These are phyloP conservation scores for Troides helena DNA, from an alignment of 2,888 invertebrate species.

Conservation along the genomic window DNA sequence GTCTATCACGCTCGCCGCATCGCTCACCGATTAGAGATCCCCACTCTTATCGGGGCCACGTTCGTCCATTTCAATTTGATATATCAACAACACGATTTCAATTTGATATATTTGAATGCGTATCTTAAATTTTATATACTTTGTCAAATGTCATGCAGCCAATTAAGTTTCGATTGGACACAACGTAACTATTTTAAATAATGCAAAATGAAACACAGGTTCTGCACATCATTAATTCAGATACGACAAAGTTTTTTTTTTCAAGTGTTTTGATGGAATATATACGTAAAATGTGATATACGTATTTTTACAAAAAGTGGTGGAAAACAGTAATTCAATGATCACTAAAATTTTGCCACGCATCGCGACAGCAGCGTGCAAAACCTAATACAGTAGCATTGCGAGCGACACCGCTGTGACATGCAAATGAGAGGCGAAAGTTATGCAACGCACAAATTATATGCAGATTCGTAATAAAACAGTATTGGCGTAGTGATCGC, in stretches of 20 bases:
- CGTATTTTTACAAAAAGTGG: no score
- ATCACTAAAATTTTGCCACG: background rate
- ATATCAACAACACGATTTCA: conserved; percentile 1
- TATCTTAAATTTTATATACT: no score
- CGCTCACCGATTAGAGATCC: conserved; percentile 25
- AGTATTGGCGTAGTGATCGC: conserved; percentile 27
- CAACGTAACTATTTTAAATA: background rate
- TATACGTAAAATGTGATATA: no score
- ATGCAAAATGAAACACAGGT: background rate
- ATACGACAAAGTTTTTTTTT: no score
- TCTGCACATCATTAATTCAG: background rate
- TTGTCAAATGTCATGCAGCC: background rate
- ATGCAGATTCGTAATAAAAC: conserved; percentile 31
- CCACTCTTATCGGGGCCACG: conserved; percentile 19
- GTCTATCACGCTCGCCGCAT: conserved; percentile 30
- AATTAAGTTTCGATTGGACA: background rate
- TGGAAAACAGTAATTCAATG: background rate
- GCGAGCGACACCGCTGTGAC: conserved; percentile 14
- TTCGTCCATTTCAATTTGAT: conserved; percentile 7
- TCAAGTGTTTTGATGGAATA: no score
- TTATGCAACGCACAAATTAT: conserved; percentile 30
- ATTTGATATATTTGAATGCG: background rate
- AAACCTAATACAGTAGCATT: conserved; percentile 3
- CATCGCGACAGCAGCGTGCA: background rate
- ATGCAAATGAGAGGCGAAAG: conserved; percentile 23